Evolutionary conservation across 2,797 vertebrate species (phyloP), one percentile per base, ranked within the genome.

Genomic region (Protonibea diacanthus): DNA sequence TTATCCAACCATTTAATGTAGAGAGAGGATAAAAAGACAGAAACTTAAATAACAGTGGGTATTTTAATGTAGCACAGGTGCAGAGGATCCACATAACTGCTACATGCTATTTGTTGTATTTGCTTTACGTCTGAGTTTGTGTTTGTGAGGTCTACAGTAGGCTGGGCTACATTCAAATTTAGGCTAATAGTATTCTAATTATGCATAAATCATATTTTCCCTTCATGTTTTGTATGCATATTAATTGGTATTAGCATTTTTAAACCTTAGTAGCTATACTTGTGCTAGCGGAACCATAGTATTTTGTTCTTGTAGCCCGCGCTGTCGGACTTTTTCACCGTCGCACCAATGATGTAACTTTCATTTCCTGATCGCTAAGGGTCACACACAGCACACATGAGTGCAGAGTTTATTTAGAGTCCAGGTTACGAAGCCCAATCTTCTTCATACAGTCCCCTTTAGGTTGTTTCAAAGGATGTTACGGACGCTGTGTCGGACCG

Each of bases 401-500:
- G 80, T 48, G 1, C 1, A 2, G 49, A 53, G 21, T 77, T 45
- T 40, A 13, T 15, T 5, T n/a, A 1, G 10, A 53, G 20, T 4
- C 27, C 1, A 13, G 7, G 61, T 8, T 8, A 6, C 3, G 0
- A 15, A 44, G 2, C 56, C 8, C 12, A 25, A 57, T 21, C 33
- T n/a, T 4, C 1, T n/a, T 11, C 0, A 0, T 1, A 9, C 2
- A 20, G 0, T 8, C 20, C 0, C 1, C 29, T 6, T 1, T 0
- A 2, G 6, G 0, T 0, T 2, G 12, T 14, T 18, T 23, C 10
- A 1, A 49, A 87, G 0, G 1, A 96, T 96, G 95, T 20, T 95
- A 0, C 92, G 94, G 33, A 88, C 93, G 9, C 75, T 93, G 68
- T 93, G 86, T 80, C 92, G 95, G 60, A 76, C 84, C 47, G 90